These are phyloP conservation scores for Megalurothrips usitatus DNA, from an alignment of 2,888 invertebrate genomes.

Conservation along the genomic window DNA sequence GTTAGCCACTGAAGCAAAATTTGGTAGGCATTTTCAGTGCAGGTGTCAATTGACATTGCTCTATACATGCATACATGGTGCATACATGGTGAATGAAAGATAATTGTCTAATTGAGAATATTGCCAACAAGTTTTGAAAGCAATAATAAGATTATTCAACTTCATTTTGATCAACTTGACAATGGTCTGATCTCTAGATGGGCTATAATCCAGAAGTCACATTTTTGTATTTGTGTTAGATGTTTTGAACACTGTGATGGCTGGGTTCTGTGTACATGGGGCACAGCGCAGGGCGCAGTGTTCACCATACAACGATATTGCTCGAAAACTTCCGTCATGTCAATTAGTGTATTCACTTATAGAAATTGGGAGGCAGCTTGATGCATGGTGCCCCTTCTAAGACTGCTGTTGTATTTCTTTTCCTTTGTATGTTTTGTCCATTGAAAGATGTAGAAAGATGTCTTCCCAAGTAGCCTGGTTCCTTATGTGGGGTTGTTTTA, in stretches of 20 bases:
- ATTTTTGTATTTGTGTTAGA: background rate
- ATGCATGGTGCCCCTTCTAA: background rate
- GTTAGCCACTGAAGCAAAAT: constrained; percentile 1
- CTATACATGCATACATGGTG: too few relatives aligned
- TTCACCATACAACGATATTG: constrained; percentile 8
- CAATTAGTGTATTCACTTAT: constrained; percentile 8
- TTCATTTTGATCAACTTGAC: background rate
- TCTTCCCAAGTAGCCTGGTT: constrained; percentile 6
- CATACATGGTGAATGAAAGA: too few relatives aligned
- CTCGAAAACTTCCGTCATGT: constrained; percentile 6
- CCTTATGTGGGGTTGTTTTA: constrained; percentile 9
- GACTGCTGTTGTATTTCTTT: constrained; percentile 16
- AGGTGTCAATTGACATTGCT: background rate
- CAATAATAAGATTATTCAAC: constrained; percentile 7
- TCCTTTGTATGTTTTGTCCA: background rate
- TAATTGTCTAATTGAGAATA: background rate
- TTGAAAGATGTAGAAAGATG: background rate
- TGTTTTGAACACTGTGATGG: background rate
- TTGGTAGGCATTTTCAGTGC: background rate
- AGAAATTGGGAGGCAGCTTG: background rate
- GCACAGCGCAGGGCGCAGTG: constrained; percentile 17
- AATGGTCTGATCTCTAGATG: background rate
- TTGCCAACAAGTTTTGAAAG: background rate
- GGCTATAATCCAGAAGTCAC: background rate
- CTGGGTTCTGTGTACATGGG: background rate